Percentiles rank a stretch among this genome's conserved stretches.
Conservation (phyloP, 23 tunicate genomes). For the Styela clava region DNA sequence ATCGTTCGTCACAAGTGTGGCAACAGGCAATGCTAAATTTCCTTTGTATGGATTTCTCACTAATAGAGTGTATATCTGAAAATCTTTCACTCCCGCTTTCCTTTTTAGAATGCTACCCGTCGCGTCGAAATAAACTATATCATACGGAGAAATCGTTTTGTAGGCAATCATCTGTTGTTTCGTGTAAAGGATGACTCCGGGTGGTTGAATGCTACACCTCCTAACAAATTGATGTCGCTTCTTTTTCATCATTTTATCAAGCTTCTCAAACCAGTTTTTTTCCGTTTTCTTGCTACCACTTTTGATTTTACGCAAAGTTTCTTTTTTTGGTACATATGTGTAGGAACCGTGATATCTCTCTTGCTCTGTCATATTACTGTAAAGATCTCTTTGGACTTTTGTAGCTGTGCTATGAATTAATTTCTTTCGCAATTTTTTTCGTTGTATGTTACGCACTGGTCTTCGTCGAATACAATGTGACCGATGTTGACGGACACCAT, state of each 20-base stretch:
- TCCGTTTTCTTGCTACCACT: neutral
- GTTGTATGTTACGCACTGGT: no score
- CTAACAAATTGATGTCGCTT: neutral
- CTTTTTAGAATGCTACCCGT: neutral
- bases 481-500: no score
- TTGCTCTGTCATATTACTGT: neutral
- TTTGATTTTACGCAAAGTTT: constrained; percentile 3
- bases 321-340: constrained; percentile 18
- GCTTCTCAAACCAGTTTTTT: neutral
- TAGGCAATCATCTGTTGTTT: neutral
- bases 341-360: constrained; percentile 23
- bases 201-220: neutral
- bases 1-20: constrained; percentile 4
- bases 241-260: neutral
- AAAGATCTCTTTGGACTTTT: neutral
- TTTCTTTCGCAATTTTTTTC: no score
- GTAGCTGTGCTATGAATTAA: no score
- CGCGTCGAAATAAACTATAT: neutral
- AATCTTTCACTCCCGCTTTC: constrained; percentile 8
- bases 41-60: constrained; percentile 28
- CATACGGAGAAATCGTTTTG: neutral
- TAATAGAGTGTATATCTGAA: constrained; percentile 32
- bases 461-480: no score
- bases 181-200: neutral
- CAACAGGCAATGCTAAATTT: constrained; percentile 26